Evolutionary conservation across 1,140 invertebrate genomes (phyloP).

Genomic region (Pararge aegeria): DNA sequence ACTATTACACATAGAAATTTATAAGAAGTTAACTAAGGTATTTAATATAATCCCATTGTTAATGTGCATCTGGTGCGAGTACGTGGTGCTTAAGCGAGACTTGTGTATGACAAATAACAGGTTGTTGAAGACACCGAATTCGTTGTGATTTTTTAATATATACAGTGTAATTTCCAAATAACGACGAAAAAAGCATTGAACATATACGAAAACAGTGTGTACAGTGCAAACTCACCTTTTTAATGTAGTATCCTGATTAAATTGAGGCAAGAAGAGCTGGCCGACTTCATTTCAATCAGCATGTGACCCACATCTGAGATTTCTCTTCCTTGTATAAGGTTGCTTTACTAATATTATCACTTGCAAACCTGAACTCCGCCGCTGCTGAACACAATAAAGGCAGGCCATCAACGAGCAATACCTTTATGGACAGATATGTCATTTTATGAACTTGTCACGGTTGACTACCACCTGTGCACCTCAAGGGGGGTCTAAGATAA

Average conservation of each 20-base stretch:
- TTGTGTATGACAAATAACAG: conserved; percentile 75
- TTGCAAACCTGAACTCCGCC: conserved; percentile 18
- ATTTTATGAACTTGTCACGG: conserved; percentile 58
- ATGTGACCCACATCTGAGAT: conserved; percentile 82
- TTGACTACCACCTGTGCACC: conserved; percentile 56
- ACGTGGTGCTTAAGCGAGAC: conserved; percentile 59
- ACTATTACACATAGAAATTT: conserved; percentile 34
- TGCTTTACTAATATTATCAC: conserved; percentile 38
- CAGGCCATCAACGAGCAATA: not conserved
- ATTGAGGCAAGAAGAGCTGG: conserved; percentile 31
- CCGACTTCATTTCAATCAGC: conserved; percentile 73
- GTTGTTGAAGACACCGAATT: conserved; percentile 77
- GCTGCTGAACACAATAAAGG: conserved; percentile 6
- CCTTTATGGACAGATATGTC: conserved; percentile 33
- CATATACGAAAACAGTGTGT: conserved; percentile 9
- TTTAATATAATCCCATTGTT: conserved; percentile 36
- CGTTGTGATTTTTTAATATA: conserved; percentile 58
- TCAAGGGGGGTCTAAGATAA: conserved; percentile 30
- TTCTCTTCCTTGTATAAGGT: conserved; percentile 67
- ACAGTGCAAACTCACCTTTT: conserved; percentile 1
- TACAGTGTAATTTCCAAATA: conserved; percentile 50
- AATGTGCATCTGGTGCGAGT: conserved; percentile 49
- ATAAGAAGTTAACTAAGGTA: conserved; percentile 43
- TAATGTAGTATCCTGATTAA: conserved; percentile 2
- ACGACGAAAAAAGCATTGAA: not conserved